phyloP scores from a whole-genome alignment of 2,888 invertebrate species.

The Leucophora obtusa region DNA sequence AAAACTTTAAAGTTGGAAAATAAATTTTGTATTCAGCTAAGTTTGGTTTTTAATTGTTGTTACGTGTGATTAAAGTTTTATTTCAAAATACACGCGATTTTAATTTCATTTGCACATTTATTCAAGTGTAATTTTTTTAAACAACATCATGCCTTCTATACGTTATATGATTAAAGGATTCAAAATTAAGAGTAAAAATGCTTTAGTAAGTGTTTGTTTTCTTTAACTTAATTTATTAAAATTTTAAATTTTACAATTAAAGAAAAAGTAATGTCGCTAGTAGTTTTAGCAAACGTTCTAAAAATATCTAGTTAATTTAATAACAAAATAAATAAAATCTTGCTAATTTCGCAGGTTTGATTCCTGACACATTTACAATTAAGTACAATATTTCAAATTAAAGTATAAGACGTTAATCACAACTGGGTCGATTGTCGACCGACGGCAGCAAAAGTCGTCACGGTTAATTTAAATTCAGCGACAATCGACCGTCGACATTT shows the following conservation, averaged over 20 bases:
- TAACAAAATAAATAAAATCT: too few species aligned
- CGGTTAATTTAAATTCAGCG: too few species aligned
- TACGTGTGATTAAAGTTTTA: constrained; percentile 7
- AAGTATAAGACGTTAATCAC: too few species aligned
- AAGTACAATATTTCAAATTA: too few species aligned
- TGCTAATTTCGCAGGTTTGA: too few species aligned
- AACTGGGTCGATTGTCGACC: too few species aligned
- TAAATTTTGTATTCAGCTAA: neutral
- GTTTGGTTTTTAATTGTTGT: neutral
- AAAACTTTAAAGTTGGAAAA: neutral
- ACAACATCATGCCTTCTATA: constrained; percentile 72
- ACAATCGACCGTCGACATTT: too few species aligned
- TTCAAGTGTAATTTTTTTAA: neutral
- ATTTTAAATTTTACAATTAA: neutral
- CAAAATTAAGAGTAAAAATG: constrained; percentile 67
- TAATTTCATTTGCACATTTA: neutral
- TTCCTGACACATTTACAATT: too few species aligned
- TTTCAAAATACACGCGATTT: neutral
- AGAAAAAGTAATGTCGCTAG: neutral
- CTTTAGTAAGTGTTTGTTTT: constrained; percentile 55
- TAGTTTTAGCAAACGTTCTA: too few species aligned
- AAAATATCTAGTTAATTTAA: too few species aligned
- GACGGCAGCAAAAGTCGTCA: too few species aligned
- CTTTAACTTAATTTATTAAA: constrained; percentile 5
- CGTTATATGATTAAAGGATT: constrained; percentile 73